phyloP scores from a whole-genome alignment of 2,888 invertebrate genomes.

The Callyntrura guangdongensis region DNA sequence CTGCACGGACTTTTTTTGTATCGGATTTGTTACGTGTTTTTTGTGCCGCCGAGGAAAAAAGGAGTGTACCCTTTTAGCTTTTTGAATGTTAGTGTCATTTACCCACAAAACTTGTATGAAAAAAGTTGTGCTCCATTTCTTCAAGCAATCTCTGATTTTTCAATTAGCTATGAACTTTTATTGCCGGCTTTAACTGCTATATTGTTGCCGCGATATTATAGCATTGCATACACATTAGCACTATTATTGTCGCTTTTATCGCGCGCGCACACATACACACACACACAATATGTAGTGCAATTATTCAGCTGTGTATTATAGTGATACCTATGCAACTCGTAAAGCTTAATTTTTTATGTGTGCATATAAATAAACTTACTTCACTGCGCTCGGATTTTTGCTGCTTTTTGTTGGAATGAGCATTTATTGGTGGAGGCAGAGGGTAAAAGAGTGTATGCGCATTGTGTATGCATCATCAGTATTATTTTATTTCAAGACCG shows the following conservation, averaged over 20 bases:
- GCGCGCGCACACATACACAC: too few species aligned
- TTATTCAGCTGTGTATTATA: neutral
- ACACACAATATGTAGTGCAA: neutral
- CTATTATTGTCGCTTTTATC: constrained; percentile 48
- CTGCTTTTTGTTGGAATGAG: neutral
- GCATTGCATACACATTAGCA: constrained; percentile 5
- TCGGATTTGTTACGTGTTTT: too few species aligned
- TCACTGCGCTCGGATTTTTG: constrained; percentile 38
- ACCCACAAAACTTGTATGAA: neutral
- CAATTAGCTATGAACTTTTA: constrained; percentile 72
- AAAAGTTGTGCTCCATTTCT: constrained; percentile 74
- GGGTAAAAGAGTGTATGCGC: neutral
- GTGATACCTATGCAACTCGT: neutral
- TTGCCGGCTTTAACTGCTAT: constrained; percentile 18
- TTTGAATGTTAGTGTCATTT: constrained; percentile 37
- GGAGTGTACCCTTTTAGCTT: neutral
- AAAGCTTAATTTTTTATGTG: neutral
- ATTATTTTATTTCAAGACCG: constrained; percentile 30
- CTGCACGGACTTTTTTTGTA: too few species aligned
- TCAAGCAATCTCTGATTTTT: constrained; percentile 74
- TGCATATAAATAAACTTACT: neutral
- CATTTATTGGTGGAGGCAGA: neutral
- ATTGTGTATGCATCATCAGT: too few species aligned
- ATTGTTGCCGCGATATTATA: constrained; percentile 26
- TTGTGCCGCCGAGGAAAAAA: neutral